A percentile compares a stretch with the other conserved stretches of the same genome.
Conservation (phyloP, 1,140 invertebrate genomes). For the Drosophila subobscura region DNA sequence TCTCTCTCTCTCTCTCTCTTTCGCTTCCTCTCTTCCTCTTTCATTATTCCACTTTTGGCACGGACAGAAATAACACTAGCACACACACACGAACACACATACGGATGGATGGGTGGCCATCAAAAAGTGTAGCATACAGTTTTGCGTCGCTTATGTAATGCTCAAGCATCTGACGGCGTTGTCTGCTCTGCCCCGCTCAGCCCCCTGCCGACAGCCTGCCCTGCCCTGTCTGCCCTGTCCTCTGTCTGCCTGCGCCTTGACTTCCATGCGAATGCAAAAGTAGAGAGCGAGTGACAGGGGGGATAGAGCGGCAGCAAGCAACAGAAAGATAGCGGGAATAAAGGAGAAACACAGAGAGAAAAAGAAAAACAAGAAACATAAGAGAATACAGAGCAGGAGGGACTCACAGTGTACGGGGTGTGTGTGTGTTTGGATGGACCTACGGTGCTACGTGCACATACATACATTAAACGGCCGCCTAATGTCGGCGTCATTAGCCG, state of each 20-base stretch:
- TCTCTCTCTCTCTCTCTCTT: neutral
- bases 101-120: conserved; percentile 57
- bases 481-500: conserved; percentile 63
- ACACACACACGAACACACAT: neutral
- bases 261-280: conserved; percentile 55
- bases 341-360: neutral
- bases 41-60: conserved; percentile 33
- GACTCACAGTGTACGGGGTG: neutral
- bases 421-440: conserved; percentile 26
- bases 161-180: conserved; percentile 52
- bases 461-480: conserved; percentile 57
- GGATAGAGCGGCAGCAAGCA: neutral
- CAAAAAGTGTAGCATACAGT: conserved; percentile 79
- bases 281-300: neutral
- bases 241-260: conserved; percentile 44
- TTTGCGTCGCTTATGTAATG: conserved; percentile 79
- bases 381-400: neutral
- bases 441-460: conserved; percentile 53
- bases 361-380: neutral
- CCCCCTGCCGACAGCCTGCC: no score
- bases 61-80: conserved; percentile 61
- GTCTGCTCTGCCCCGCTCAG: conserved; percentile 32
- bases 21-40: neutral
- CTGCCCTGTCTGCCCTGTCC: no score
- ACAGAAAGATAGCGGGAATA: neutral